Evolutionary conservation across 2,113 vertebrate species (phyloP).

Genomic region (Gavia stellata): DNA sequence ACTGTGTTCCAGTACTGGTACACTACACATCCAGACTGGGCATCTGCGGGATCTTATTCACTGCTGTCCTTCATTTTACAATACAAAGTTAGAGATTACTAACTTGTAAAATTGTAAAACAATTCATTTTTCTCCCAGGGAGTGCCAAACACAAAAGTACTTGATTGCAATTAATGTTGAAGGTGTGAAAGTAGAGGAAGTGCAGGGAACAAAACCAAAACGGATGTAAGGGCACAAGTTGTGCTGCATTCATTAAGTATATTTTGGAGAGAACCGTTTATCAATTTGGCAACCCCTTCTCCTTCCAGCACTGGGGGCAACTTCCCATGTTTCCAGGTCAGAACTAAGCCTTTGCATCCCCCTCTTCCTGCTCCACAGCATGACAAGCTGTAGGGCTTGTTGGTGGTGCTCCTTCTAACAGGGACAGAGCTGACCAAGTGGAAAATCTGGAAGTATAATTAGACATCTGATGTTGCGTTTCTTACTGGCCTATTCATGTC

Average conservation of each 20-base stretch:
- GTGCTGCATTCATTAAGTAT: too few relatives aligned
- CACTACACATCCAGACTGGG: neutral
- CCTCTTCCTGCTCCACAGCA: neutral
- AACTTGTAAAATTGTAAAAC: neutral
- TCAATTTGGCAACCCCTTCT: neutral
- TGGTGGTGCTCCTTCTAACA: neutral
- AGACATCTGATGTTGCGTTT: neutral
- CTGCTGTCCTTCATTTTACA: neutral
- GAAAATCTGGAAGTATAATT: too few relatives aligned
- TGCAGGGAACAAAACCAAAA: neutral
- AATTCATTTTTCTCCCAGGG: neutral
- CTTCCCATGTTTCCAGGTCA: neutral
- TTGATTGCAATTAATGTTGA: neutral
- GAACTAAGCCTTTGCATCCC: neutral
- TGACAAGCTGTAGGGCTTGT: neutral
- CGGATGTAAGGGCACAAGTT: fast-evolving
- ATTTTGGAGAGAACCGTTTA: neutral
- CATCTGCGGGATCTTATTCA: neutral
- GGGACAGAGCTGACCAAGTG: neutral
- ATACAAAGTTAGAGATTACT: neutral
- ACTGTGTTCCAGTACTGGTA: neutral
- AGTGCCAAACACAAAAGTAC: neutral
- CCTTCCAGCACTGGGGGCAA: neutral
- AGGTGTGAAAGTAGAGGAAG: neutral
- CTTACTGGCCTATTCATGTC: neutral